Base-by-base conservation (phyloP, 1,140 invertebrate genomes). In the Drosophila carrolli region DNA sequence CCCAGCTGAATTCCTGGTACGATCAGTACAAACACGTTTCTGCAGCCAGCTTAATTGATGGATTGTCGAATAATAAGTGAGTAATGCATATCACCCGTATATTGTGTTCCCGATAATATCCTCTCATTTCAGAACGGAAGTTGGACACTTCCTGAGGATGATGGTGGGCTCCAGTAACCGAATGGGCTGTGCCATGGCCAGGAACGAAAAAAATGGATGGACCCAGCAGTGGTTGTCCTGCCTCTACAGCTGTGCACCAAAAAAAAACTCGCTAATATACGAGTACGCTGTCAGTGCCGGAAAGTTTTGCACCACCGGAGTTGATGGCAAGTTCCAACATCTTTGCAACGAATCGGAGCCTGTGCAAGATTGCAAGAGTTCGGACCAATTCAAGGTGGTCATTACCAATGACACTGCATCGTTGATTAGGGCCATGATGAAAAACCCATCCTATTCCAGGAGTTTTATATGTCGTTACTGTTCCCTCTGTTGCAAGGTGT, bases 131-230 rank as follows among this genome's bases (percentile, higher is more conserved):
- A 57, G 40, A 0, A 19, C 14, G 11, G 40, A 57, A 11, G 16
- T 46, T 16, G 55, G 40, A 9, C 55, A 57, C 27, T 57, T 57
- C 4, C 40, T 19, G 8, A 29, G 55, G 5, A 57, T 57, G 55
- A 57, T 57, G 11, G 40, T 57, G 11, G 55, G 55, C 27, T 27
- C 55, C 7, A 57, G 11, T 9, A 44, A 32, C n/a, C 40, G 40
- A 5, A 1, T 57, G 14, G 55, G 55, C 0, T 57, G 55, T 19
- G 55, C 55, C 40, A 19, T 46, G 5, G 55, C 55, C 11, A 13
- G 4, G 11, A 13, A n/a, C 16, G 27, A 57, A 13, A 57, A 19
- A 0, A 27, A n/a, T 27, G 55, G 40, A 13, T 44, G 9, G 27
- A 32, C n/a, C 7, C 23, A 57, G n/a, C 38, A 57, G 29, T 57